Evolutionary conservation across 2,888 invertebrate genomes (phyloP), one percentile per base, ranked within the genome.

Genomic region (Agriopis marginaria): DNA sequence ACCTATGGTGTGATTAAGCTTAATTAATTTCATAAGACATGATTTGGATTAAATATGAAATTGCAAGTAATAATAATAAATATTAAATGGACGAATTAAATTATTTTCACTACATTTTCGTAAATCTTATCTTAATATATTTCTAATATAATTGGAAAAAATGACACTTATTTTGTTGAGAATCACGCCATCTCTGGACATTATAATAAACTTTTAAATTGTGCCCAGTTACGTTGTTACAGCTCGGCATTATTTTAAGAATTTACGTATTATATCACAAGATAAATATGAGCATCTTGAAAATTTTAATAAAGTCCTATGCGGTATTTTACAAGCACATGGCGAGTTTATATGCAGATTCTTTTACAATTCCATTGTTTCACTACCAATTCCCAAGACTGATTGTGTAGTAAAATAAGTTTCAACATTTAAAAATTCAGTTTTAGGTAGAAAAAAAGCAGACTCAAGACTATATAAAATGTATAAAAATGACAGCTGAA

Each of bases 301-400:
- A 32, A 32, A 32, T 32, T 32, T 32, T 1, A 32, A 32, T 5
- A 32, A 32, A 32, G 5, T 32, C 32, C 32, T 32, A 32, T 32
- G 32, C 32, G 3, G 32, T 32, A 5, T 32, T 23, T 51, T 9
- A 8, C 17, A 7, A 12, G 9, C 7, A 4, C 3, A 3, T 51
- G 11, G 0, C 10, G 11, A 1, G 6, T n/a, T 54, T 39, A 4
- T 54, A 54, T 39, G 12, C 39, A 7, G 23, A 60, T 55, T 61
- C 49, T 42, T 44, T 56, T 14, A 49, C 66, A 54, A 61, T 66
- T 60, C 40, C 61, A 49, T 42, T n/a, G 12, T 54, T 32, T 53
- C 32, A 39, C 54, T 55, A 53, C 39, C 59, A 65, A 61, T 66
- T 66, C 66, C 54, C 45, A 56, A 55, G 7, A 47, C 53, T 47